Conservation (phyloP, 1,140 invertebrate genomes). For the Procambarus clarkii region DNA sequence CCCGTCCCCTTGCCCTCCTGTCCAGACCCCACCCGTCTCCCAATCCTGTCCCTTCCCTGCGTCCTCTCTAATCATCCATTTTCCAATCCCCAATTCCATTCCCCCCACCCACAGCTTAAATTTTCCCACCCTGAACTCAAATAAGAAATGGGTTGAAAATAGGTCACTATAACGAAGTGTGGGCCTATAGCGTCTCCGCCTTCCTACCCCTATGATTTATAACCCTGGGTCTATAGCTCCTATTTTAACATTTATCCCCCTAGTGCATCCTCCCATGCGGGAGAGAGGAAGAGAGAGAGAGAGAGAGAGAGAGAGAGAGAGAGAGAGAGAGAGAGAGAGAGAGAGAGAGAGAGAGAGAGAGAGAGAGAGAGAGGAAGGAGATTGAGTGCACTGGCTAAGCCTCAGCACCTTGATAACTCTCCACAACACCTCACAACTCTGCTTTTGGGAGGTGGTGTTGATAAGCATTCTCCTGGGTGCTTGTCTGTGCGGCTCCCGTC, state of each 20-base stretch:
- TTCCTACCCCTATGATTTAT: no score
- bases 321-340: slow-evolving; percentile 4
- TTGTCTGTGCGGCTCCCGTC: no score
- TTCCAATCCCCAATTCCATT: neutral
- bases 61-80: neutral
- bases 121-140: neutral
- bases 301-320: neutral
- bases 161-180: no score
- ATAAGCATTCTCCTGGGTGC: neutral
- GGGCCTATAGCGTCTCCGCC: no score
- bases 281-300: neutral
- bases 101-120: neutral
- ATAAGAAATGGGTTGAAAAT: no score
- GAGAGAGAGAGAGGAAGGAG: neutral
- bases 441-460: neutral
- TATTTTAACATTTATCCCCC: no score
- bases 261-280: no score
- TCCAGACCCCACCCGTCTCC: neutral
- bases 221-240: no score
- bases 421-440: neutral
- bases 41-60: neutral
- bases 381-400: no score
- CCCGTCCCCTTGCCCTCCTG: neutral
- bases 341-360: slow-evolving; percentile 10
- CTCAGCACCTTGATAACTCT: neutral